Evolutionary conservation across 2,113 vertebrate species (phyloP).

Genomic region (Manacus vitellinus): DNA sequence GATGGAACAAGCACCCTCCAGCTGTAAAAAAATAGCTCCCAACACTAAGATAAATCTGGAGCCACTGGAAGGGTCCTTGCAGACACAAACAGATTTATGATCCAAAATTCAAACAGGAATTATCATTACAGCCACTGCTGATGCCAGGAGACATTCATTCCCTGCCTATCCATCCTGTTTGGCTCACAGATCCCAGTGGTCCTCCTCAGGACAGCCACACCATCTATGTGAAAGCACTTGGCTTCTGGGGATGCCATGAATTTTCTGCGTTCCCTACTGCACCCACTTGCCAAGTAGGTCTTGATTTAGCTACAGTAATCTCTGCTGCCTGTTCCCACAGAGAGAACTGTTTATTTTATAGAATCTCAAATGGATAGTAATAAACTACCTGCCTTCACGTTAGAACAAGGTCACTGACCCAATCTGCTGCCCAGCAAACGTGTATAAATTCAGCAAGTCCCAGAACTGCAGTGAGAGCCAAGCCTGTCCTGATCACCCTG

Average conservation of each 20-base stretch:
- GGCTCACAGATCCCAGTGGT: background rate
- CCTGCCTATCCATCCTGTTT: background rate
- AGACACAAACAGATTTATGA: background rate
- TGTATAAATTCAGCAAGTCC: background rate
- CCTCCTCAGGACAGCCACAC: background rate
- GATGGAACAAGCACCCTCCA: background rate
- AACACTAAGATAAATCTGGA: slow-evolving; percentile 7
- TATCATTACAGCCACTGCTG: background rate
- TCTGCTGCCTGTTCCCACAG: slow-evolving; percentile 1
- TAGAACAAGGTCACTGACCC: background rate
- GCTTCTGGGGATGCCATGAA: background rate
- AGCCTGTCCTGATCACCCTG: background rate
- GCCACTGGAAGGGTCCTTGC: background rate
- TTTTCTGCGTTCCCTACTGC: background rate
- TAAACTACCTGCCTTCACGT: background rate
- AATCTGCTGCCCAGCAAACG: background rate
- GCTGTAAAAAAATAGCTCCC: background rate
- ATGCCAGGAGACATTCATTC: background rate
- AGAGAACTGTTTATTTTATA: background rate
- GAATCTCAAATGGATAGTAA: background rate
- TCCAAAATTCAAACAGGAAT: background rate
- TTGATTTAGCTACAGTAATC: slow-evolving; percentile 22
- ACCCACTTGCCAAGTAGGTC: background rate
- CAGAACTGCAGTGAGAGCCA: background rate
- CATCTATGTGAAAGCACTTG: background rate